phyloP scores from a whole-genome alignment of 2,113 vertebrate species.

The Mionectes macconnelli region DNA sequence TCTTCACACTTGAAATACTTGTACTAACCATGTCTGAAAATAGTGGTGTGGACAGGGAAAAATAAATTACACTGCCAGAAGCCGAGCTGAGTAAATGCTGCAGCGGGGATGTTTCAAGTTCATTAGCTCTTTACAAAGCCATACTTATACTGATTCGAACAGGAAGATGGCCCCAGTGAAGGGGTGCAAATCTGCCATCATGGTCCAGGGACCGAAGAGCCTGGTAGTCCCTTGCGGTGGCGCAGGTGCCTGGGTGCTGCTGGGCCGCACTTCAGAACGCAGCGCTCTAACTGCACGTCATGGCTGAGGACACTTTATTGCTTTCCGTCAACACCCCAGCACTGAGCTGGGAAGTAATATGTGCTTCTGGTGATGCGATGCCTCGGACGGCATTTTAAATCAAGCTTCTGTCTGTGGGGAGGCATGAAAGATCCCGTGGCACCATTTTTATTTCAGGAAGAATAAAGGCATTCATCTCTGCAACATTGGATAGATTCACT shows the following conservation, averaged over 20 bases:
- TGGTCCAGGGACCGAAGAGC: not conserved
- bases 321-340: constrained; percentile 43
- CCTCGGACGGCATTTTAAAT: constrained; percentile 56
- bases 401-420: constrained; percentile 41
- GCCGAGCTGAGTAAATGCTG: not conserved
- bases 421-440: constrained; percentile 41
- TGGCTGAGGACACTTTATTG: constrained; percentile 44
- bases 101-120: not conserved
- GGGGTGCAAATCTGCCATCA: not conserved
- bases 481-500: constrained; percentile 26
- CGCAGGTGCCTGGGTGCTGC: not conserved
- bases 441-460: constrained; percentile 58
- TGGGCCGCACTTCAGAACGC: not conserved
- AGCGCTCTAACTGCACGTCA: not conserved
- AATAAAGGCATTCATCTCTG: constrained; percentile 51
- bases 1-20: not conserved
- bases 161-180: not conserved
- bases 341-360: constrained; percentile 23
- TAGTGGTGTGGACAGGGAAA: not conserved
- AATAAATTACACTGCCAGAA: not conserved
- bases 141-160: not conserved
- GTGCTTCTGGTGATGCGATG: constrained; percentile 34
- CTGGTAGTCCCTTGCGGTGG: not conserved
- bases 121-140: constrained; percentile 9
- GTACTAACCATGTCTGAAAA: not conserved